A percentile compares a stretch with the other conserved stretches of the same genome.
These are phyloP conservation scores for Sitophilus oryzae DNA, from an alignment of 1,140 invertebrate species.

Conservation along the genomic window DNA sequence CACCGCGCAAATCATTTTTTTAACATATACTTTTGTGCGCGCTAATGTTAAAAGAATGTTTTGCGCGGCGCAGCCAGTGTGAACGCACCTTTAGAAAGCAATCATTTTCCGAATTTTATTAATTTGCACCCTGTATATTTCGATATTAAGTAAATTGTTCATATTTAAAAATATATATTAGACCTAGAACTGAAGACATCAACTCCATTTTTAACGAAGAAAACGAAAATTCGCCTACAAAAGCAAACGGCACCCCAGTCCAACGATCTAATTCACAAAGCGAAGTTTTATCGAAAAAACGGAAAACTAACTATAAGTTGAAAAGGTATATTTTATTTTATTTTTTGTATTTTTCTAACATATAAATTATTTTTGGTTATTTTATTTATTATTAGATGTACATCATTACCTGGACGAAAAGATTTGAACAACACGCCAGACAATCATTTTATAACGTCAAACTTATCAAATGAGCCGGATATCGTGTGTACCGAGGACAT, in stretches of 20 bases:
- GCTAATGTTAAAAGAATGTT: too few species aligned
- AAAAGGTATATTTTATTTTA: too few species aligned
- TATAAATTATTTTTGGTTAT: background rate
- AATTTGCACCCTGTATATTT: background rate
- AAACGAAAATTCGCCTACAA: constrained; percentile 30
- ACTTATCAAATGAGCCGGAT: constrained; percentile 30
- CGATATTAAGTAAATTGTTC: background rate
- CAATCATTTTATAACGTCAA: constrained; percentile 18
- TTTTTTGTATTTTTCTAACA: background rate
- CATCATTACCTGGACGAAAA: constrained; percentile 45
- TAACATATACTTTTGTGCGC: too few species aligned
- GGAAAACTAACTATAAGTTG: constrained; percentile 45
- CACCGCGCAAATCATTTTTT: too few species aligned
- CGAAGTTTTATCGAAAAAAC: constrained; percentile 45
- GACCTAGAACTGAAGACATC: constrained; percentile 35
- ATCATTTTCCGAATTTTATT: background rate
- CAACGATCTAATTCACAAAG: constrained; percentile 50
- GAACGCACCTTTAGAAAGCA: too few species aligned
- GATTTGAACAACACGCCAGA: constrained; percentile 23
- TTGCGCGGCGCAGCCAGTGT: too few species aligned
- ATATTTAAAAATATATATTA: background rate
- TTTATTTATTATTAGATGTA: constrained; percentile 37
- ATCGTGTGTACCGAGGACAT: constrained; percentile 40
- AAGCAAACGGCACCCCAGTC: constrained; percentile 37
- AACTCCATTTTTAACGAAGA: constrained; percentile 31